These are phyloP conservation scores for Halictus rubicundus DNA, from an alignment of 1,140 invertebrate species.

Conservation along the genomic window DNA sequence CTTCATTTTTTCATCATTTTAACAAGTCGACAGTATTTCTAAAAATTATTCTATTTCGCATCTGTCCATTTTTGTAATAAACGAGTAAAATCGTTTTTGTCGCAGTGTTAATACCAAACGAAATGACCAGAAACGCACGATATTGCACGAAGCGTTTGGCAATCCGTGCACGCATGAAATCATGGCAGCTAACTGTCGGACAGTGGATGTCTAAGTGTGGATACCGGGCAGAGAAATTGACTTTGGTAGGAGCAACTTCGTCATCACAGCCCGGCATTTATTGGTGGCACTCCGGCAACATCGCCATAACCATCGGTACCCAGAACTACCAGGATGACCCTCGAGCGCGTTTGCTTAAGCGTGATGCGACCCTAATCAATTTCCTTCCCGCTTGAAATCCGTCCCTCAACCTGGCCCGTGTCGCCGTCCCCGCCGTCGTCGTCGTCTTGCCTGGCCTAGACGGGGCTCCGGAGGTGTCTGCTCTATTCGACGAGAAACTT, in stretches of 20 bases:
- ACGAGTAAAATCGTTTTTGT: too few species aligned
- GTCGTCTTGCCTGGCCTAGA: not conserved
- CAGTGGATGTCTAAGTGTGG: too few species aligned
- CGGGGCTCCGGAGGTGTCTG: constrained; percentile 28
- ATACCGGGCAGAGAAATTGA: constrained; percentile 31
- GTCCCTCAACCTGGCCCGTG: not conserved
- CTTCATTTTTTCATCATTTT: too few species aligned
- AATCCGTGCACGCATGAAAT: too few species aligned
- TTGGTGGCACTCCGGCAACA: constrained; percentile 37
- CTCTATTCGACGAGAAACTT: constrained; percentile 26
- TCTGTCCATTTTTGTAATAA: too few species aligned
- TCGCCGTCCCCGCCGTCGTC: not conserved
- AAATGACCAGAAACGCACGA: too few species aligned
- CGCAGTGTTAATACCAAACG: not conserved
- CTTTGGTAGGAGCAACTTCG: constrained; percentile 45
- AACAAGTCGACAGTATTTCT: too few species aligned
- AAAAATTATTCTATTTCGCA: too few species aligned
- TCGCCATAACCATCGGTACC: constrained; percentile 3
- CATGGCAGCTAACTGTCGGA: too few species aligned
- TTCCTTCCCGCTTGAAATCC: constrained; percentile 34
- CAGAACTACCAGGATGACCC: constrained; percentile 10
- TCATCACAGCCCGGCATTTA: constrained; percentile 54
- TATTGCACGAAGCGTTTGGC: too few species aligned
- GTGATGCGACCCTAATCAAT: constrained; percentile 60
- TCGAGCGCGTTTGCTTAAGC: constrained; percentile 35